These are phyloP conservation scores for Chlorodrepanis virens DNA, from an alignment of 2,113 vertebrate species.

Conservation along the genomic window DNA sequence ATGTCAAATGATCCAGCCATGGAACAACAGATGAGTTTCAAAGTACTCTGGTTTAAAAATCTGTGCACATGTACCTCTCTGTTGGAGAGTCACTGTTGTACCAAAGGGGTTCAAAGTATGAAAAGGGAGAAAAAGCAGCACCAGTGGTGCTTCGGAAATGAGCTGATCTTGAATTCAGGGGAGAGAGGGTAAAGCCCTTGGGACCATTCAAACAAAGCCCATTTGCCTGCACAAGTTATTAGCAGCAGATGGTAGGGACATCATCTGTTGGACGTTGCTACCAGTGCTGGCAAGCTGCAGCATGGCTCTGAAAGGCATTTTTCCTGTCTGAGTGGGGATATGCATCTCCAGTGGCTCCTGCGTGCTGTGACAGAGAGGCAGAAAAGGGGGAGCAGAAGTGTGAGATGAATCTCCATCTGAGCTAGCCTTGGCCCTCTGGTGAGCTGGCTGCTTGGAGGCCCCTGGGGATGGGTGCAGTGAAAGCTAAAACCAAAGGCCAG, in stretches of 20 bases:
- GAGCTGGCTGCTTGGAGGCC: rapidly evolving
- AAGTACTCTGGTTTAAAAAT: background rate
- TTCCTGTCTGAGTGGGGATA: background rate
- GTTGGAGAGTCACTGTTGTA: background rate
- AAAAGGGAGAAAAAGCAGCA: background rate
- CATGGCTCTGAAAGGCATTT: background rate
- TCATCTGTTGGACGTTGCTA: background rate
- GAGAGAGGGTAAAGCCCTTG: background rate
- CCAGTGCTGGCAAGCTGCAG: background rate
- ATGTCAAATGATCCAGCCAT: background rate
- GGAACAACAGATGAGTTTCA: slow-evolving; percentile 39
- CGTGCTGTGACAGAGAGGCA: rapidly evolving
- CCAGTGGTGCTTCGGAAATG: background rate
- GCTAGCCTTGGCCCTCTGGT: background rate
- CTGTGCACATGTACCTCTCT: background rate
- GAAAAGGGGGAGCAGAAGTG: background rate
- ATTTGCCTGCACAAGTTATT: background rate
- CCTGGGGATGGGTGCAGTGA: background rate
- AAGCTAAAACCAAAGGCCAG: background rate
- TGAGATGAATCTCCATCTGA: background rate
- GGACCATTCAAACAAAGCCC: background rate
- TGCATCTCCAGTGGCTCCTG: background rate
- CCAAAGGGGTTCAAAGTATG: background rate
- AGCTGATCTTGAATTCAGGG: background rate
- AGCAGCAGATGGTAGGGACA: background rate